Evolutionary conservation across 2,888 invertebrate genomes (phyloP).

Genomic region (Tethea ocularis): DNA sequence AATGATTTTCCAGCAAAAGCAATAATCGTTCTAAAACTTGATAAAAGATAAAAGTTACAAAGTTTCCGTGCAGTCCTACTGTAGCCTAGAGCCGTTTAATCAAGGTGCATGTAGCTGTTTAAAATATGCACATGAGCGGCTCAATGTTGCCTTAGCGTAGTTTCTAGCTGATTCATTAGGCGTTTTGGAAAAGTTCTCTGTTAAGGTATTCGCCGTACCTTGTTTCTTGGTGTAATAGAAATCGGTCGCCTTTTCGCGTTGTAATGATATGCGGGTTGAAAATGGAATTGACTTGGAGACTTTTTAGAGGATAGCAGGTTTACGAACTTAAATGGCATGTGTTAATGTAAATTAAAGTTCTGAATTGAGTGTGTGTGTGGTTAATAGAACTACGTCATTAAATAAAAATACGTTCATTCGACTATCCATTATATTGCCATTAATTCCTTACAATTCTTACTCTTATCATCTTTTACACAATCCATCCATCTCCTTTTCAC

Average conservation of each 20-base stretch:
- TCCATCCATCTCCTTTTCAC: too few species aligned
- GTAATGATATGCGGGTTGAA: background rate
- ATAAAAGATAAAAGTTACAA: constrained; percentile 37
- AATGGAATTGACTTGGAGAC: constrained; percentile 18
- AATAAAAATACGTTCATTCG: too few species aligned
- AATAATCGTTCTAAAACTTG: constrained; percentile 40
- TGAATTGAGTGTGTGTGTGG: too few species aligned
- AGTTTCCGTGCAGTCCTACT: constrained; percentile 14
- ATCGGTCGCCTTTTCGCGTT: background rate
- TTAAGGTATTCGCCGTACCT: background rate
- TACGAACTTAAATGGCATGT: too few species aligned
- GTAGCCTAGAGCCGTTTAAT: constrained; percentile 48
- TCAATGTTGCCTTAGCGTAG: constrained; percentile 40
- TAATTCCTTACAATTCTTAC: too few species aligned
- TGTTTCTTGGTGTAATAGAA: background rate
- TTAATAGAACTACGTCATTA: too few species aligned
- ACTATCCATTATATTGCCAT: too few species aligned
- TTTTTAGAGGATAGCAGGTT: too few species aligned
- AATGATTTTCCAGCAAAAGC: constrained; percentile 25
- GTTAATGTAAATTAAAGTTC: too few species aligned
- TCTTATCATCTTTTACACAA: too few species aligned
- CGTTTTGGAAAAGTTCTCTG: constrained; percentile 26
- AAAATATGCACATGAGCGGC: constrained; percentile 61
- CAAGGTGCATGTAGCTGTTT: constrained; percentile 63
- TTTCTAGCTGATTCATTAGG: constrained; percentile 63